Base-by-base conservation (phyloP, 1,140 invertebrate genomes). In the Homarus americanus region DNA sequence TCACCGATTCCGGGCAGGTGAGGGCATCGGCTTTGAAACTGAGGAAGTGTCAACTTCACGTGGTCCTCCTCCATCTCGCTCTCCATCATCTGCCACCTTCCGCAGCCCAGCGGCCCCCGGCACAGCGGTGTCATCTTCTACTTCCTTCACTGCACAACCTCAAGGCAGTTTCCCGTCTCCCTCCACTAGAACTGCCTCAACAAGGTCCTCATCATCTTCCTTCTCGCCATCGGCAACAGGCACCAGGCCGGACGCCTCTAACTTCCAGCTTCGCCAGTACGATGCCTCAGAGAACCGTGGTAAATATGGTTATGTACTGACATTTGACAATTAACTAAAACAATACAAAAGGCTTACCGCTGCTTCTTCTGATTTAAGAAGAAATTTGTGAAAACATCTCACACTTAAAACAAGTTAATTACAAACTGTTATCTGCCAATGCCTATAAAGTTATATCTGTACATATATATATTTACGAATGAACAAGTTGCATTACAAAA, bases 11-110 rank as follows among this genome's bases (percentile, higher is more conserved):
- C 73, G 86, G 28, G 92, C 92, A 36, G 92, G 92, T n/a, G 28
- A 92, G 66, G 92, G 92, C 49, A 44, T 92, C 38, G 92, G 92
- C n/a, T 92, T 92, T 41, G 92, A 92, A 63, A 92, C 87, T 7
- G 83, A 92, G 72, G 82, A 91, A 80, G 82, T 92, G 10, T 87
- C 86, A 41, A 28, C 53, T n/a, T 87, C 86, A 32, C 86, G 44
- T 2, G 86, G 86, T 38, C 53, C 86, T 34, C 53, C 49, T 10
- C 86, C 86, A 32, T 79, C 78, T 49, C 53, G 86, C 24, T 32
- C 85, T 12, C 1, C 44, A 28, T 69, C 86, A 41, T 7, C 58
- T 28, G 36, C 53, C n/a, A 40, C 34, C 63, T n/a, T 36, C 41
- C 66, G 28, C 32, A 44, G 63, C 32, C 12, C 82, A 32, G 82